Conservation (phyloP, 2,888 invertebrate species). For the Leptothorax acervorum region DNA sequence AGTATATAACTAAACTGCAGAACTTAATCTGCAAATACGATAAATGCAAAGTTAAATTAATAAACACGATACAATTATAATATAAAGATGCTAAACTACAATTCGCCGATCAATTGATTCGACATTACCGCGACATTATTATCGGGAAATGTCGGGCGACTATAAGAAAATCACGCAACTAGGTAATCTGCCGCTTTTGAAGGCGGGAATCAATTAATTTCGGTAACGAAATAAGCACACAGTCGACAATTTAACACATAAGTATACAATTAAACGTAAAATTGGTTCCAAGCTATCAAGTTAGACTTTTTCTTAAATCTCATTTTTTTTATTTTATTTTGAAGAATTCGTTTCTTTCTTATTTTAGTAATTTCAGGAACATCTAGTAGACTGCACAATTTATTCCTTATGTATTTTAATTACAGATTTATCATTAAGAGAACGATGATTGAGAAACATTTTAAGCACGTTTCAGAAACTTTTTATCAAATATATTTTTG, state of each 20-base stretch:
- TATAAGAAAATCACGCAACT: slow-evolving; percentile 15
- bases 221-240: slow-evolving; percentile 79
- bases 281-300: not conserved
- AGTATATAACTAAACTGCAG: slow-evolving; percentile 84
- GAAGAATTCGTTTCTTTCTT: not conserved
- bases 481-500: not conserved
- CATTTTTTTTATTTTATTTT: not conserved
- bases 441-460: not conserved
- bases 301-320: not conserved
- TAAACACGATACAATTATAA: slow-evolving; percentile 84
- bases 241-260: slow-evolving; percentile 82
- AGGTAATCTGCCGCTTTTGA: slow-evolving; percentile 47
- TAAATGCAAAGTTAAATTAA: slow-evolving; percentile 80
- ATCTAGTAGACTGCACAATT: not conserved
- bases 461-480: not conserved
- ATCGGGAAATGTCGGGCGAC: slow-evolving; percentile 52
- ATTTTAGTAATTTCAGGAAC: slow-evolving; percentile 25
- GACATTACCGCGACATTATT: slow-evolving; percentile 49
- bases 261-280: slow-evolving; percentile 83
- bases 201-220: slow-evolving; percentile 78
- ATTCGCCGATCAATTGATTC: slow-evolving; percentile 70
- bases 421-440: not conserved
- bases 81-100: slow-evolving; percentile 65
- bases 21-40: slow-evolving; percentile 84
- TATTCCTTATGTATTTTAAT: not conserved